Conservation (phyloP, 2,888 invertebrate species). For the Neoscelio sp. region DNA sequence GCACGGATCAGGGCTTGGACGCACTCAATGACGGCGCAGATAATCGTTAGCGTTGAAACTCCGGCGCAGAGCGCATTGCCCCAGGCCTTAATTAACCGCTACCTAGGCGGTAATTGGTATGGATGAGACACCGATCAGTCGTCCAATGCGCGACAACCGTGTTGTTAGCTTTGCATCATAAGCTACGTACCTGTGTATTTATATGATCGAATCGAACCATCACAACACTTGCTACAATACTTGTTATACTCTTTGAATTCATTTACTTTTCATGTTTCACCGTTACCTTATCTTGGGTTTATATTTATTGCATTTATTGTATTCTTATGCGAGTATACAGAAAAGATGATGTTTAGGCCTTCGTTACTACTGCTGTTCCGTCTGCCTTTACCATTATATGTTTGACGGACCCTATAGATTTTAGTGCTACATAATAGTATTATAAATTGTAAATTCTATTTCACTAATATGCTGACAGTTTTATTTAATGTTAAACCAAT, state of each 20-base stretch:
- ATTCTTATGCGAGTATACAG: constrained; percentile 5
- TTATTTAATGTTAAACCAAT: too few relatives aligned
- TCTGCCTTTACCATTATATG: too few relatives aligned
- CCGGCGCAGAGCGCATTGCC: constrained; percentile 79
- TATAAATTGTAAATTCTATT: too few relatives aligned
- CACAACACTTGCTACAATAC: constrained; percentile 36
- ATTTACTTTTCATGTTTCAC: constrained; percentile 29
- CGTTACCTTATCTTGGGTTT: constrained; percentile 21
- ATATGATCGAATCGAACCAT: constrained; percentile 43
- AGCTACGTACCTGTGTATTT: constrained; percentile 21
- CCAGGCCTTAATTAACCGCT: constrained; percentile 80
- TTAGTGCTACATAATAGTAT: too few relatives aligned
- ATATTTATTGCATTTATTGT: constrained; percentile 14
- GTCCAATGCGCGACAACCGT: constrained; percentile 66
- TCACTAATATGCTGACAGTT: too few relatives aligned
- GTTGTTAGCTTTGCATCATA: constrained; percentile 52
- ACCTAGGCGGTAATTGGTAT: constrained; percentile 78
- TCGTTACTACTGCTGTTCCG: too few relatives aligned
- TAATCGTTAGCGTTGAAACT: constrained; percentile 80
- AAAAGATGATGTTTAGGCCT: constrained; percentile 2
- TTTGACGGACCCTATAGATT: too few relatives aligned
- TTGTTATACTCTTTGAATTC: constrained; percentile 31
- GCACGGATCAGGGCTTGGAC: too few relatives aligned
- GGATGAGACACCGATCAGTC: constrained; percentile 73
- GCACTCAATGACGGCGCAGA: constrained; percentile 78